Evolutionary conservation across 53 echinoderm and acorn worm species (phyloP).

Genomic region (Echinarachnius parma): DNA sequence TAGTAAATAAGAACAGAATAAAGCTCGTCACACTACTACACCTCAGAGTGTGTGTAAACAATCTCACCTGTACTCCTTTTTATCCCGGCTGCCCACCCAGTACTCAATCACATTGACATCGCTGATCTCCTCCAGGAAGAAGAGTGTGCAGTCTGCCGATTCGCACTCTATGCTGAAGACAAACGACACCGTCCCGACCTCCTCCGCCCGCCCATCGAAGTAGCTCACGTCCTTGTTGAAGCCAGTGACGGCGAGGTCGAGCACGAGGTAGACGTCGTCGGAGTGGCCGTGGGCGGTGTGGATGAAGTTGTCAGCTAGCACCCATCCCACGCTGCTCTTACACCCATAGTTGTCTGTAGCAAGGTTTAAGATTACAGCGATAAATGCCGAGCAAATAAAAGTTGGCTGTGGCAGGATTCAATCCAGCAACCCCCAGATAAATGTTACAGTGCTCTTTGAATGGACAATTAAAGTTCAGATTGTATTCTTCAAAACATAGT

Average conservation of each 20-base stretch:
- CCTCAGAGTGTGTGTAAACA: no score
- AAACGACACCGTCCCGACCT: constrained; percentile 73
- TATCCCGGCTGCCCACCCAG: constrained; percentile 61
- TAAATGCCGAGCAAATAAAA: no score
- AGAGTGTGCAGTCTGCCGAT: constrained; percentile 67
- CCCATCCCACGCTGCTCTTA: constrained; percentile 69
- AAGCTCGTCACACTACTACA: no score
- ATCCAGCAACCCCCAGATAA: no score
- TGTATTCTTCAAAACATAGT: no score
- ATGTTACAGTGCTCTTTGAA: no score
- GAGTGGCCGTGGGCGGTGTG: constrained; percentile 83
- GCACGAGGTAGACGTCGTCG: constrained; percentile 85
- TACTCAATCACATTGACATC: constrained; percentile 57
- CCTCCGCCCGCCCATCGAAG: constrained; percentile 73
- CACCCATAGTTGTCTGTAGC: constrained; percentile 43
- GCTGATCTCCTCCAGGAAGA: constrained; percentile 72
- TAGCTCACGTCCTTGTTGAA: constrained; percentile 65
- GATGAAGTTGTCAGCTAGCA: constrained; percentile 72
- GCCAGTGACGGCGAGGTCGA: constrained; percentile 59
- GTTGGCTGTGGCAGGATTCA: no score
- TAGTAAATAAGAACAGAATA: no score
- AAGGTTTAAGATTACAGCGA: no score
- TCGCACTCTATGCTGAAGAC: constrained; percentile 75
- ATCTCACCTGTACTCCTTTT: constrained; percentile 56
- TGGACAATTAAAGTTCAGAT: no score